phyloP scores from a whole-genome alignment of 2,113 vertebrate species.

The Corydoras maculifer region DNA sequence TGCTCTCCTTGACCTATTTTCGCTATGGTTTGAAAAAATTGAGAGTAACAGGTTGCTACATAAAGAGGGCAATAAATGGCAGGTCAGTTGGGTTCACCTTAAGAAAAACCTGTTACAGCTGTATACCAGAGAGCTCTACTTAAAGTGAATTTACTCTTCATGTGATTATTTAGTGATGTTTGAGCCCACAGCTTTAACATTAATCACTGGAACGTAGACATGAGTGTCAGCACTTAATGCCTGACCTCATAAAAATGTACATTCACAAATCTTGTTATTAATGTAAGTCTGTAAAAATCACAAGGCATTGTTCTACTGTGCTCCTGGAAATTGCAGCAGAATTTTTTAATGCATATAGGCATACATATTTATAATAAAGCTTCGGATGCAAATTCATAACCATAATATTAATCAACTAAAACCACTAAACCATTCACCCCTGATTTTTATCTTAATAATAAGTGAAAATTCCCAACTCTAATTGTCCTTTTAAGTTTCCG shows the following conservation, averaged over 20 bases:
- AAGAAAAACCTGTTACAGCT: constrained; percentile 15
- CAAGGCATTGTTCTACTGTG: no score
- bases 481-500: no score
- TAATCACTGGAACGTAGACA: constrained; percentile 1
- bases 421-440: no score
- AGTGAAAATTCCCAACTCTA: no score
- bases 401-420: no score
- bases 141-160: constrained; percentile 15
- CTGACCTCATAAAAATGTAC: constrained; percentile 14
- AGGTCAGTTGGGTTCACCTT: constrained; percentile 4
- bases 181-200: constrained; percentile 23
- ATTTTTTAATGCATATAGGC: no score
- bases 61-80: constrained; percentile 4
- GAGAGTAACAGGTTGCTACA: constrained; percentile 11
- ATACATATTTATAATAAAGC: no score
- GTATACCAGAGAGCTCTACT: not conserved
- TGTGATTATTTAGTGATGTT: constrained; percentile 12
- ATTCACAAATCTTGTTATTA: constrained; percentile 4
- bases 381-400: no score
- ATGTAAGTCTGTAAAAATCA: no score
- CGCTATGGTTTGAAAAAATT: constrained; percentile 1
- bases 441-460: no score
- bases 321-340: no score
- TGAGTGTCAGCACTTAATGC: constrained; percentile 9
- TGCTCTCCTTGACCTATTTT: constrained; percentile 3